A percentile compares a stretch with the other conserved stretches of the same genome.
Conservation (phyloP, 1,140 invertebrate genomes). For the Cepaea nemoralis region DNA sequence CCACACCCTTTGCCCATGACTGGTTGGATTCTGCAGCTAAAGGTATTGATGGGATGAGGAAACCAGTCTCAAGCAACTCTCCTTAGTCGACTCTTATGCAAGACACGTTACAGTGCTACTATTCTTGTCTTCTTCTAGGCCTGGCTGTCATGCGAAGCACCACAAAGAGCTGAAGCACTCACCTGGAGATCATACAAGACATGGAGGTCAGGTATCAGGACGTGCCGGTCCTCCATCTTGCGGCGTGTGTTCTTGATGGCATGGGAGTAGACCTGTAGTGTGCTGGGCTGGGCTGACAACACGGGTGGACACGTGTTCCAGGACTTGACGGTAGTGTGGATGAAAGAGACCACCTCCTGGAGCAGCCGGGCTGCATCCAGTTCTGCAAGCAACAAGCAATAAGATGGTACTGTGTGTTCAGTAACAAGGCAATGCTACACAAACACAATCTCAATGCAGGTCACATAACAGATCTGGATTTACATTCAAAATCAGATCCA, state of each 20-base stretch:
- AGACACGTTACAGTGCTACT: too few relatives aligned
- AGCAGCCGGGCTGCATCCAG: slow-evolving; percentile 48
- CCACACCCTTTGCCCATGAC: too few relatives aligned
- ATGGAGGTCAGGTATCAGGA: slow-evolving; percentile 78
- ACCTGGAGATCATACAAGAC: slow-evolving; percentile 71
- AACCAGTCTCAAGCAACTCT: too few relatives aligned
- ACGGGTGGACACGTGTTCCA: slow-evolving; percentile 54
- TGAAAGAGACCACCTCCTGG: slow-evolving; percentile 44
- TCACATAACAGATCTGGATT: not conserved
- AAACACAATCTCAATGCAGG: not conserved
- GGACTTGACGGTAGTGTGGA: slow-evolving; percentile 50
- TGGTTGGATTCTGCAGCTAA: too few relatives aligned
- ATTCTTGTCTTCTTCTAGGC: too few relatives aligned
- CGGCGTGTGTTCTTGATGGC: slow-evolving; percentile 85
- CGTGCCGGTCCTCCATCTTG: slow-evolving; percentile 89
- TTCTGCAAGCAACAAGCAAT: slow-evolving; percentile 39
- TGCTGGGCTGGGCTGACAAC: slow-evolving; percentile 34
- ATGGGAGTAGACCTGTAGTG: slow-evolving; percentile 72
- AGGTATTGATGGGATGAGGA: too few relatives aligned
- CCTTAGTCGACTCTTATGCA: too few relatives aligned
- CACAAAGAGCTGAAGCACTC: too few relatives aligned
- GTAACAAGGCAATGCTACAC: not conserved
- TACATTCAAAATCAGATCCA: not conserved
- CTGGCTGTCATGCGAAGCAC: too few relatives aligned
- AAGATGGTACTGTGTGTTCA: not conserved